Evolutionary conservation across 2,113 vertebrate genomes (phyloP).

Genomic region (Sinocyclocheilus rhinocerous): DNA sequence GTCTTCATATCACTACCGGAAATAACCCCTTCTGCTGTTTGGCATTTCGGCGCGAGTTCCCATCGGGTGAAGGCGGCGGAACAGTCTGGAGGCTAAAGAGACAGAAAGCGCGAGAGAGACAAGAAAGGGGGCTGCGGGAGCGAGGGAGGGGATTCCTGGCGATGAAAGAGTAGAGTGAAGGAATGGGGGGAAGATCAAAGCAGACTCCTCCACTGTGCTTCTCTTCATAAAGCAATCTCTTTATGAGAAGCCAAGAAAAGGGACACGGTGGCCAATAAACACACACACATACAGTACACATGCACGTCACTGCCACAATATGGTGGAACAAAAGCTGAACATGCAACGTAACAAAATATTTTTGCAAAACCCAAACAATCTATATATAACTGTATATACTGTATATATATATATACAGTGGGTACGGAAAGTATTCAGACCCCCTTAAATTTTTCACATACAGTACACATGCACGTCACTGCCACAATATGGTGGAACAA

Average conservation of each 20-base stretch:
- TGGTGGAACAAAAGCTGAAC: conserved; percentile 6
- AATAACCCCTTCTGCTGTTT: conserved; percentile 57
- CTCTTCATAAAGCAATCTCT: conserved; percentile 58
- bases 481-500: conserved; percentile 24
- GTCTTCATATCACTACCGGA: conserved; percentile 51
- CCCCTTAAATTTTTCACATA: no score
- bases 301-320: conserved; percentile 13
- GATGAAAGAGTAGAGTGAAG: conserved; percentile 50
- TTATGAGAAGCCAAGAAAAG: conserved; percentile 54
- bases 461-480: not conserved
- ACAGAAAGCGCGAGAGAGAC: conserved; percentile 24
- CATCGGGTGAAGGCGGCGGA: conserved; percentile 31
- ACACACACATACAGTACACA: conserved; percentile 7
- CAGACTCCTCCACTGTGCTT: conserved; percentile 33
- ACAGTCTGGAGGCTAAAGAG: conserved; percentile 44
- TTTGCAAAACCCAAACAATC: not conserved
- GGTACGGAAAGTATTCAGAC: no score
- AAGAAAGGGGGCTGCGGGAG: conserved; percentile 27
- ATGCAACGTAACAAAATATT: not conserved
- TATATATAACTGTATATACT: no score
- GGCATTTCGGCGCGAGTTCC: conserved; percentile 52
- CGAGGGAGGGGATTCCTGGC: conserved; percentile 3
- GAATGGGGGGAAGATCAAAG: conserved; percentile 49
- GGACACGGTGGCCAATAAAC: conserved; percentile 23
- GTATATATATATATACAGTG: no score